A percentile compares a stretch with the other conserved stretches of the same genome.
Evolutionary conservation across 92 coral and sea anemone species (phyloP).

Genomic region (Siderastrea siderea): DNA sequence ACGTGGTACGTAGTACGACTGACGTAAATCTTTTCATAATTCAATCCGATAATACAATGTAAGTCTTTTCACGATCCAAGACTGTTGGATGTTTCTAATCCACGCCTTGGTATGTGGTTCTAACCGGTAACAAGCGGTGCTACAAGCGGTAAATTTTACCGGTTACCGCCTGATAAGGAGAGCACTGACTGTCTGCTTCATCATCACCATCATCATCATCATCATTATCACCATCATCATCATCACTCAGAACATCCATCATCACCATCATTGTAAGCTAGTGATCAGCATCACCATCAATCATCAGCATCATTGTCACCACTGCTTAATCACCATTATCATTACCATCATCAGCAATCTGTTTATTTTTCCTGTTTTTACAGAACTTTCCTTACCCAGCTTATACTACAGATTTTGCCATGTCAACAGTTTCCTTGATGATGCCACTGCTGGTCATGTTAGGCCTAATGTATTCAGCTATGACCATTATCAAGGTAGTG

Average conservation of each 20-base stretch:
- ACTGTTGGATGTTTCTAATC: no score
- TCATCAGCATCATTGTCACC: not conserved
- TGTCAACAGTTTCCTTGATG: slow-evolving; percentile 39
- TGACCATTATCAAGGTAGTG: slow-evolving; percentile 67
- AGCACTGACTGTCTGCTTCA: no score
- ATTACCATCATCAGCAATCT: not conserved
- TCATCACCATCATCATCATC: not conserved
- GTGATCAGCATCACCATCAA: not conserved
- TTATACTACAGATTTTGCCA: slow-evolving; percentile 69
- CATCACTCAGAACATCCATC: not conserved
- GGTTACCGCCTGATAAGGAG: no score
- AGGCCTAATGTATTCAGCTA: slow-evolving; percentile 91
- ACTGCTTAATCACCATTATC: not conserved
- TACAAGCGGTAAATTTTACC: no score
- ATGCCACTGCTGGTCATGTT: slow-evolving; percentile 81
- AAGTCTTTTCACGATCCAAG: no score
- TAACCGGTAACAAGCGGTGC: no score
- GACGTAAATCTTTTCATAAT: no score
- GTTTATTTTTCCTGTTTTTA: not conserved
- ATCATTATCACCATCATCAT: not conserved
- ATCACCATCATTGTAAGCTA: not conserved
- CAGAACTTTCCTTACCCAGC: slow-evolving; percentile 88
- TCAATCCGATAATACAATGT: no score
- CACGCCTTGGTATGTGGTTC: no score
- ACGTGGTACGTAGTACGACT: no score